Base-by-base conservation (phyloP, 2,797 vertebrate genomes). In the Merluccius polli region DNA sequence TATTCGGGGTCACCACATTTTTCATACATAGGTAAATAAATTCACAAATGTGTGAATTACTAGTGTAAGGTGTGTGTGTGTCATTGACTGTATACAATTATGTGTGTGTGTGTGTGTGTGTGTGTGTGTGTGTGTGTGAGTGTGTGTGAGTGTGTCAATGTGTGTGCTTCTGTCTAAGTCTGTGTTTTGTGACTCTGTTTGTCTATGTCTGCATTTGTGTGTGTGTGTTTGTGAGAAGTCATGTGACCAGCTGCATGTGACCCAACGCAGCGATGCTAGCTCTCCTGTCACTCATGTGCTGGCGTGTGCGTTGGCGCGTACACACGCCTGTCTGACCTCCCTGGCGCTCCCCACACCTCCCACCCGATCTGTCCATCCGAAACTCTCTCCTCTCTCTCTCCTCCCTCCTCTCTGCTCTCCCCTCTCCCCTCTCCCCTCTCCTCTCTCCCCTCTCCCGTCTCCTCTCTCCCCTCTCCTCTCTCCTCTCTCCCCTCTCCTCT, bases 241-340 rank as follows among this genome's bases (percentile, higher is more conserved):
- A 75, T 71, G 75, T 83, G 75, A 82, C 83, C 72, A 59, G 52
- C 52, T 82, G 75, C 48, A 70, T 75, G 71, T 81, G 88, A 82
- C 80, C 75, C 12, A 32, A 67, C 44, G 77, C 76, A 65, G 18
- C 29, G 21, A 59, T 59, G 52, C 52, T 24, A n/a, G 52, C 65
- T 30, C 29, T 32, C 11, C 82, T 86, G 85, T 88, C 84, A 84
- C 30, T 89, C 83, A 81, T 77, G 73, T 69, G 41, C 59, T 78
- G 81, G 75, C 83, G 83, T 76, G 84, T 32, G 72, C 27, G 29
- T 59, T 29, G 30, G 44, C 27, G 44, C 31, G 44, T 31, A 15
- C 31, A 16, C 59, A 27, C 59, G 59, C 27, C 59, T 65, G 59
- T 65, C 59, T 65, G 87, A 85, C 82, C 82, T 79, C 70, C 71